Evolutionary conservation across 2,888 invertebrate genomes (phyloP), one percentile per base, ranked within the genome.

Genomic region (Unio delphinus): DNA sequence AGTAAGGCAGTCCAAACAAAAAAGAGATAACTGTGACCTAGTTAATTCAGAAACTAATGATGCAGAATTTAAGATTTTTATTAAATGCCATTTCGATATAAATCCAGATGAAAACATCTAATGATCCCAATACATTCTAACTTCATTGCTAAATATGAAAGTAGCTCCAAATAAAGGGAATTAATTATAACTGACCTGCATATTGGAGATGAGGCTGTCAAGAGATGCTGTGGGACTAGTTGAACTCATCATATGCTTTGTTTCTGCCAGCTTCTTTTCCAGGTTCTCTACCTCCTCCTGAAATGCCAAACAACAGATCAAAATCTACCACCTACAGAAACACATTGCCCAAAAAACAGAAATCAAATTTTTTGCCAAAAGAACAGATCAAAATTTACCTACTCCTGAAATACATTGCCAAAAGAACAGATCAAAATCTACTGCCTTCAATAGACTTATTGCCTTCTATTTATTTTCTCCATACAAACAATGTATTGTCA

Each of bases 261-360:
- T 79, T 54, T 84, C 84, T 11, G 79, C 65, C 65, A 87, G 73
- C 64, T 80, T 76, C 11, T 64, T 74, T 64, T 84, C 79, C 8
- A 85, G 74, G 23, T 70, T 76, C 55, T 73, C 70, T 26, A 87
- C 77, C 54, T 85, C 83, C 65, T 80, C 83, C 81, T 83, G 61
- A 30, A 64, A 66, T 18, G 17, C 45, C 45, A 45, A 45, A 45
- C 11, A 11, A 45, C 1, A 45, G 45, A 45, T 45, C 45, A 45
- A 45, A 45, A 8, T 45, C 11, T 45, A 45, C 45, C 30, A 5
- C 30, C 30, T 30, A 4, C 30, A 83, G 59, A 30, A 63, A 65
- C 59, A 45, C 18, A 61, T 20, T n/a, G 18, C 4, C 28, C 2
- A 28, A 3, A 28, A 28, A 4, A 34, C 7, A 34, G 34, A 34